These are phyloP conservation scores for Sebastes steindachneri DNA, from an alignment of 2,797 vertebrate genomes.

Conservation along the genomic window DNA sequence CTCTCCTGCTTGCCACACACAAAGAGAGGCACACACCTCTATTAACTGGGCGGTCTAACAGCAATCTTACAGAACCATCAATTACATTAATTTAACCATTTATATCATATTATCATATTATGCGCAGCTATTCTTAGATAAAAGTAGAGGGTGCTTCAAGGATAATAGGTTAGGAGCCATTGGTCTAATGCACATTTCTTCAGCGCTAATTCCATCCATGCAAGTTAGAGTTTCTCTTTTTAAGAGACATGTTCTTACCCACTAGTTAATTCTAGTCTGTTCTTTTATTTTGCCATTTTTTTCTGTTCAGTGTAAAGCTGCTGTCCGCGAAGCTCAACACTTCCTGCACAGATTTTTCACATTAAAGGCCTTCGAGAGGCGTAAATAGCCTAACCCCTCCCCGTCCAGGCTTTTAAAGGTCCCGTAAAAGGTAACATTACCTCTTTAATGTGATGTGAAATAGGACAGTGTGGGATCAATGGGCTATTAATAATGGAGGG, in stretches of 20 bases:
- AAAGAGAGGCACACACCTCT: no score
- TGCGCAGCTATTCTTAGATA: no score
- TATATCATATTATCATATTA: no score
- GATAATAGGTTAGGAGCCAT: no score
- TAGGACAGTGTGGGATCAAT: not conserved
- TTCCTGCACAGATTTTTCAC: not conserved
- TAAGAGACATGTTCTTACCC: not conserved
- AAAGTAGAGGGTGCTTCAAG: no score
- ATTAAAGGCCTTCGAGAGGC: not conserved
- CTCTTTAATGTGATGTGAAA: slow-evolving; percentile 11
- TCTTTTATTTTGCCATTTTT: not conserved
- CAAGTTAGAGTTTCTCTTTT: not conserved
- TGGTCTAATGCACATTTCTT: not conserved
- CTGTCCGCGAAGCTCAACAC: not conserved
- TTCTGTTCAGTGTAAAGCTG: not conserved
- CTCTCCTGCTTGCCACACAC: no score
- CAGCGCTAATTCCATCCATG: not conserved
- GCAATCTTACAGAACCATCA: no score
- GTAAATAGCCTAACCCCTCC: not conserved
- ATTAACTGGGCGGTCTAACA: no score
- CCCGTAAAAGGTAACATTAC: not conserved
- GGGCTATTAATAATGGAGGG: not conserved
- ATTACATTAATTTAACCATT: no score
- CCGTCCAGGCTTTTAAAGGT: not conserved
- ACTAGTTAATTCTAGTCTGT: not conserved